Evolutionary conservation across 2,113 vertebrate genomes (phyloP).

Genomic region (Vidua macroura): DNA sequence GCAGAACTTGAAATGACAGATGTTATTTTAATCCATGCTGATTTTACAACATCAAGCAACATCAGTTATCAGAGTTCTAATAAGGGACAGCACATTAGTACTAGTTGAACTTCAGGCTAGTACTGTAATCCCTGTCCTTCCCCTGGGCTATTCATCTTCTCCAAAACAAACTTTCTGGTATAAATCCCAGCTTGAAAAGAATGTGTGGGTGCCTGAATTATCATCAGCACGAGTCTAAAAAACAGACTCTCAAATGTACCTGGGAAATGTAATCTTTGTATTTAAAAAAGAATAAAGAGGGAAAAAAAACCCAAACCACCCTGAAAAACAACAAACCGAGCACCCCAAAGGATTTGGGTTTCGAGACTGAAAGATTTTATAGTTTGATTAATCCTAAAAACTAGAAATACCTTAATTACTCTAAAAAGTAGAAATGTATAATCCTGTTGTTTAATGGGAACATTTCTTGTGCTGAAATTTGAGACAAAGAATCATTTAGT

Average conservation of each 20-base stretch:
- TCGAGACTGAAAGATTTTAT: background rate
- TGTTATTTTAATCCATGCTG: background rate
- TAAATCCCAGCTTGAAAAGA: background rate
- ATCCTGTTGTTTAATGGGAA: background rate
- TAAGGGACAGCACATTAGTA: background rate
- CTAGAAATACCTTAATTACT: background rate
- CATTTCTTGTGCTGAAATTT: background rate
- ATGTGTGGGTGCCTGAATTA: background rate
- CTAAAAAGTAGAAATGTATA: background rate
- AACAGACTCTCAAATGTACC: background rate
- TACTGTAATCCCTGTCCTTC: background rate
- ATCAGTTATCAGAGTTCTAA: background rate
- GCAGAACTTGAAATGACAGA: background rate
- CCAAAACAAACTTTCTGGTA: background rate
- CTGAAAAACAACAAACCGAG: background rate
- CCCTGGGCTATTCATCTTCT: background rate
- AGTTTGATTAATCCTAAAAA: background rate
- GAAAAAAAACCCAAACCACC: background rate
- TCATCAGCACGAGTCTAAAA: background rate
- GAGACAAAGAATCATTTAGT: background rate
- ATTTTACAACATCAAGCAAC: background rate
- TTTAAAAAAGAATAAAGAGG: background rate
- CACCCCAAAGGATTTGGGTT: background rate
- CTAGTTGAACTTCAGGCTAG: background rate
- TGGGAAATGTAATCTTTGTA: background rate